Evolutionary conservation across 1,140 invertebrate species (phyloP), one percentile per base, ranked within the genome.

Genomic region (Delia radicum): DNA sequence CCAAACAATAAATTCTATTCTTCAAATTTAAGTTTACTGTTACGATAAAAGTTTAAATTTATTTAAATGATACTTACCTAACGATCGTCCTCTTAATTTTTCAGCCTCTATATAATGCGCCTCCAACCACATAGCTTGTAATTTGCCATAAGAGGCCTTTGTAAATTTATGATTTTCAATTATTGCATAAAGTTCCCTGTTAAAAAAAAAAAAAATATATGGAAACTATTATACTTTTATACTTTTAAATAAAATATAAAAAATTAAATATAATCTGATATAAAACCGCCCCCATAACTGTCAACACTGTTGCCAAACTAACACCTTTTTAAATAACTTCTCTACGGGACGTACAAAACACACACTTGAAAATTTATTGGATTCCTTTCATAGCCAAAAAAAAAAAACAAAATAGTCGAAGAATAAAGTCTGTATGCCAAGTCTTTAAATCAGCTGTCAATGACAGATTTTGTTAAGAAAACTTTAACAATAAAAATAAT

Each of bases 51-150:
- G n/a, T n/a, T n/a, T n/a, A n/a, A n/a, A n/a, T 3, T 10, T 42
- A 42, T 42, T 1, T 10, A 15, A 37, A 5, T 55, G 0, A 18
- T 74, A 76, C 80, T 80, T 63, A 86, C 85, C 98, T 2, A 99
- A 89, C 13, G 97, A 96, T 79, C 98, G 89, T 2, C 98, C 98
- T 4, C 98, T 90, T 3, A 98, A 89, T 82, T 98, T 96, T 85
- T 99, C 98, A 0, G 98, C 98, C 84, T 99, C 98, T 85, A 97
- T 95, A 85, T 99, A 99, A 86, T 99, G 98, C 1, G 98, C 98
- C 83, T 99, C 98, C 46, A 99, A 90, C 98, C 98, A 99, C 90
- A 95, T 93, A 7, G 94, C 91, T 79, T 99, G 98, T 37, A 99
- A 89, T 86, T 99, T 99, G 3, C 94, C 94, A 89, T 99, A 98